These are phyloP conservation scores for Hippopotamyrus pictus DNA, from an alignment of 2,797 vertebrate species.

Conservation along the genomic window DNA sequence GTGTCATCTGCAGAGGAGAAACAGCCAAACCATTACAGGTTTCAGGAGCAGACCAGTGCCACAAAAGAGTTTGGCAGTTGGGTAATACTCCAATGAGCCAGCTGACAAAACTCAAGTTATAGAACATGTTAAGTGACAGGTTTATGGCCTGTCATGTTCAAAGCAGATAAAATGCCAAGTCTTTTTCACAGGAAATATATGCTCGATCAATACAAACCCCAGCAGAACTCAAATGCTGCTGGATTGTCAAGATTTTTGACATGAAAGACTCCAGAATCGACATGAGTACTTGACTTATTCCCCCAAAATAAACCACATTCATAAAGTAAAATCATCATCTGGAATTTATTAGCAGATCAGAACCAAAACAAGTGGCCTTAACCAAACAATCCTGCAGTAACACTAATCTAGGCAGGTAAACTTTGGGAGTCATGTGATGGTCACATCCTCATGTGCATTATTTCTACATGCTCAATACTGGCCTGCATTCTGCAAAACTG, in stretches of 20 bases:
- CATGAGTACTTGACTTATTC: neutral
- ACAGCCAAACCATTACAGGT: neutral
- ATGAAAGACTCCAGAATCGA: neutral
- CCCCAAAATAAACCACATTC: neutral
- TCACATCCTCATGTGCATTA: neutral
- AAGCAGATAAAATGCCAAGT: neutral
- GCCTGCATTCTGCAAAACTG: neutral
- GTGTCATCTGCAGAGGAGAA: conserved; percentile 70
- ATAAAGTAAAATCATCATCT: neutral
- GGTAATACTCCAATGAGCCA: neutral
- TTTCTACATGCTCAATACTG: neutral
- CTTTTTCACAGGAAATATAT: neutral
- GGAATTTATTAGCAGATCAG: neutral
- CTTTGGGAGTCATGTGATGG: neutral
- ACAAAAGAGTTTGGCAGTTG: neutral
- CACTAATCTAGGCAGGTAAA: neutral
- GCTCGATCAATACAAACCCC: neutral
- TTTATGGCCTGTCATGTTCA: neutral
- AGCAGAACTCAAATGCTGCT: neutral
- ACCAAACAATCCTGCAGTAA: neutral
- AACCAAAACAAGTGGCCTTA: neutral
- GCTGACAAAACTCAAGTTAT: neutral
- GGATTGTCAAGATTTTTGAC: neutral
- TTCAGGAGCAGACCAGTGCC: neutral
- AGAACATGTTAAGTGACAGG: neutral